phyloP scores from a whole-genome alignment of 2,113 vertebrate species.

The Mungos mungo region DNA sequence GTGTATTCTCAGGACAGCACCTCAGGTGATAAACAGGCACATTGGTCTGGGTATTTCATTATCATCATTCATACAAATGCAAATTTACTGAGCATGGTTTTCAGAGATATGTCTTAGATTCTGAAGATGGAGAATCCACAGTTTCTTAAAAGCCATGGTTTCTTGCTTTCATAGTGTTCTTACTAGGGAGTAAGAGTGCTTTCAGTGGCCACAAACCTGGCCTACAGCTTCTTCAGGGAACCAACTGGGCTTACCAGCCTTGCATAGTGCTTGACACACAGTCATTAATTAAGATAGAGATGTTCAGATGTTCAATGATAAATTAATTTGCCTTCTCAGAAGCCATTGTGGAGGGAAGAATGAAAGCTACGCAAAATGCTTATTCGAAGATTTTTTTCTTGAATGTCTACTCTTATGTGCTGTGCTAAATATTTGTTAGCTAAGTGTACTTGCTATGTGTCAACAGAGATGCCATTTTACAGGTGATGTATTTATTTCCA shows the following conservation, averaged over 20 bases:
- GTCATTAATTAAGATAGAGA: conserved; percentile 50
- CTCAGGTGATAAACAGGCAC: background rate
- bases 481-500: conserved; percentile 27
- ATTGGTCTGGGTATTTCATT: background rate
- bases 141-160: background rate
- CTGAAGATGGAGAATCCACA: background rate
- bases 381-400: background rate
- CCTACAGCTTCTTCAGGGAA: conserved; percentile 28
- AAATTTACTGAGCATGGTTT: background rate
- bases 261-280: background rate
- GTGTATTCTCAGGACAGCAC: background rate
- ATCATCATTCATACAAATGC: no score
- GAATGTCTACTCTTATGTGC: background rate
- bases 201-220: background rate
- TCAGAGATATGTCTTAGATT: background rate
- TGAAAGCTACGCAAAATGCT: conserved; percentile 16
- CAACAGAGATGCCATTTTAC: conserved; percentile 40
- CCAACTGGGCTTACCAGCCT: background rate
- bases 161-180: conserved; percentile 23
- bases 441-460: background rate
- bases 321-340: conserved; percentile 51
- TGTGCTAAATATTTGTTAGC: conserved; percentile 14
- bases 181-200: background rate
- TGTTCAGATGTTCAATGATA: background rate
- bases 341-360: background rate